A percentile compares a stretch with the other conserved stretches of the same genome.
Evolutionary conservation across 2,113 vertebrate species (phyloP).

Genomic region (Solea solea): DNA sequence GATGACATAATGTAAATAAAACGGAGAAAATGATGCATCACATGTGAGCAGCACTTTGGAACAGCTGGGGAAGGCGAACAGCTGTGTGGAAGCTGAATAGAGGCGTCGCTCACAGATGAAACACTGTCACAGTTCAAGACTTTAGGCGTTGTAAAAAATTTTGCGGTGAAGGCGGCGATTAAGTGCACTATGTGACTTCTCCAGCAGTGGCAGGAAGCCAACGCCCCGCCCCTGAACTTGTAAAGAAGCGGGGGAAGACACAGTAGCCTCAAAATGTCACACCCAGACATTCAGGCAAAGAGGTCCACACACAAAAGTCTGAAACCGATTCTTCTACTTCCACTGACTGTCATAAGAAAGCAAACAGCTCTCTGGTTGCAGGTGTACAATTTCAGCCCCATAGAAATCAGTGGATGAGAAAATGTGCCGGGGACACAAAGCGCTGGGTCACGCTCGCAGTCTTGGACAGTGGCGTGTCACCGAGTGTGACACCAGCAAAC

Average conservation of each 20-base stretch:
- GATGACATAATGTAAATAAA: neutral
- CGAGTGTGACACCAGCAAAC: slow-evolving; percentile 37
- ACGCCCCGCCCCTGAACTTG: neutral
- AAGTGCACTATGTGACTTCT: neutral
- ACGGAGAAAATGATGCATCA: neutral
- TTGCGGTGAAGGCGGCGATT: neutral
- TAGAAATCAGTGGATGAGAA: slow-evolving; percentile 52
- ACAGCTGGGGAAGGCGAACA: slow-evolving; percentile 23
- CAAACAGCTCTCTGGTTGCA: slow-evolving; percentile 53
- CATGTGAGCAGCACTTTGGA: neutral
- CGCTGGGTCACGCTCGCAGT: slow-evolving; percentile 29
- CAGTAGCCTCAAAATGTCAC: slow-evolving; percentile 31
- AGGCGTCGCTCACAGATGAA: neutral
- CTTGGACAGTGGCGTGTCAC: slow-evolving; percentile 23
- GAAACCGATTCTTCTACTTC: slow-evolving; percentile 10
- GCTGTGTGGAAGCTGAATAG: neutral
- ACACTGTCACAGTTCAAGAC: neutral
- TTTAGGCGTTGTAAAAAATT: slow-evolving; percentile 8
- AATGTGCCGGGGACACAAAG: slow-evolving; percentile 41
- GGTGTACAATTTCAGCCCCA: slow-evolving; percentile 57
- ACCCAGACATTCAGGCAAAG: slow-evolving; percentile 23
- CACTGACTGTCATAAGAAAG: slow-evolving; percentile 24
- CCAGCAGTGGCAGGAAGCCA: neutral
- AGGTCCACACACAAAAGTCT: slow-evolving; percentile 31
- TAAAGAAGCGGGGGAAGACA: slow-evolving; percentile 15